A percentile compares a stretch with the other conserved stretches of the same genome.
Conservation (phyloP, 2,113 vertebrate genomes). For the Vulpes vulpes region DNA sequence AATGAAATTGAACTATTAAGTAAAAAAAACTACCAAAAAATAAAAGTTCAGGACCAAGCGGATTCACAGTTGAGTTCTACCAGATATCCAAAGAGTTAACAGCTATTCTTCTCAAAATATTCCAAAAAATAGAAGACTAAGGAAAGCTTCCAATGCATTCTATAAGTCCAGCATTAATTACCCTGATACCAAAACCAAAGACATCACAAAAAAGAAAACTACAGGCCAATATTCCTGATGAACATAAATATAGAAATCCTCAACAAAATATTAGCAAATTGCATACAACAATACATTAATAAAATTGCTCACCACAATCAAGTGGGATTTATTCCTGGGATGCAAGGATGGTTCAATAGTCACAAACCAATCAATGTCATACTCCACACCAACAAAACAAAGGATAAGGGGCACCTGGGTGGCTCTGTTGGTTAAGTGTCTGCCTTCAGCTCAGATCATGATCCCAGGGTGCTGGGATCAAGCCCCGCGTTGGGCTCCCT, state of each 20-base stretch:
- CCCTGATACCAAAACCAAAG: neutral
- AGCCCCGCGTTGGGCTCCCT: no score
- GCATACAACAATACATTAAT: neutral
- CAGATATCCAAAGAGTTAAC: neutral
- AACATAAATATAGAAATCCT: neutral
- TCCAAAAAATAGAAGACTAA: neutral
- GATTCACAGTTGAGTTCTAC: neutral
- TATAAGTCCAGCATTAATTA: neutral
- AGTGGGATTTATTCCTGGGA: neutral
- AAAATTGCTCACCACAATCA: neutral
- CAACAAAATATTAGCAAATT: neutral
- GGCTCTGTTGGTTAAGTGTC: no score
- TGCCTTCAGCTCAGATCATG: no score
- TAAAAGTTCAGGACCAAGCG: neutral
- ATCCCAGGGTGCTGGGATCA: no score
- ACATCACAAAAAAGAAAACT: neutral
- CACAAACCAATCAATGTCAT: neutral
- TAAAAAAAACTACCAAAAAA: neutral
- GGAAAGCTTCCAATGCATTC: neutral
- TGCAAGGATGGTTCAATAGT: neutral
- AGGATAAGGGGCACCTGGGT: neutral
- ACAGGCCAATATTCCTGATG: neutral
- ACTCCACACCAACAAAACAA: neutral
- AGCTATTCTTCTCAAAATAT: neutral
- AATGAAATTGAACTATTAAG: neutral